Conservation (phyloP, 2,888 invertebrate species). For the Fabriciana adippe region DNA sequence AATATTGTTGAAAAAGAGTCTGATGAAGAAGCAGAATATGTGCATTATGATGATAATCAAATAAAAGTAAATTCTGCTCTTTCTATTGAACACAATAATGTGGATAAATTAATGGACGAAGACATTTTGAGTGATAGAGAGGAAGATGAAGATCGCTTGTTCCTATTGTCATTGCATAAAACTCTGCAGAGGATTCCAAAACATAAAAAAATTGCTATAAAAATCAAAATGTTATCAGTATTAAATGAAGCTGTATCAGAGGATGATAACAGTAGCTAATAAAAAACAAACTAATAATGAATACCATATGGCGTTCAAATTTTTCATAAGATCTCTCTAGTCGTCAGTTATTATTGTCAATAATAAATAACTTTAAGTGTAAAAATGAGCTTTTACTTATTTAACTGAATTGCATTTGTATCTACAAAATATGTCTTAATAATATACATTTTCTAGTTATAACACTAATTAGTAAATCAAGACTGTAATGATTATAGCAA, state of each 20-base stretch:
- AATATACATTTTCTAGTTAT: too few relatives aligned
- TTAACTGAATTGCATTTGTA: too few relatives aligned
- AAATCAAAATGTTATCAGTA: conserved; percentile 31
- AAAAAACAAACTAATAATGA: too few relatives aligned
- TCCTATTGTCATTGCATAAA: conserved; percentile 30
- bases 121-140: conserved; percentile 16
- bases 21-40: conserved; percentile 28
- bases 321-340: too few relatives aligned
- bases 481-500: too few relatives aligned
- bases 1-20: conserved; percentile 24
- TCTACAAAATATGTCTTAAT: too few relatives aligned
- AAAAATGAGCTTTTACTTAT: too few relatives aligned
- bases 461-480: too few relatives aligned
- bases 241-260: conserved; percentile 21
- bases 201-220: conserved; percentile 27
- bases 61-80: neutral
- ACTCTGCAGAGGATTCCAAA: conserved; percentile 25
- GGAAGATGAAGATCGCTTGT: conserved; percentile 29
- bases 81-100: conserved; percentile 8
- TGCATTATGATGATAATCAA: conserved; percentile 23
- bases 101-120: conserved; percentile 14
- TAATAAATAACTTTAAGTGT: too few relatives aligned
- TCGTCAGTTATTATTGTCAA: too few relatives aligned
- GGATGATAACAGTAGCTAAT: conserved; percentile 4
- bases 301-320: too few relatives aligned